These are phyloP conservation scores for Hemibagrus guttatus DNA, from an alignment of 2,797 vertebrate genomes.

Conservation along the genomic window DNA sequence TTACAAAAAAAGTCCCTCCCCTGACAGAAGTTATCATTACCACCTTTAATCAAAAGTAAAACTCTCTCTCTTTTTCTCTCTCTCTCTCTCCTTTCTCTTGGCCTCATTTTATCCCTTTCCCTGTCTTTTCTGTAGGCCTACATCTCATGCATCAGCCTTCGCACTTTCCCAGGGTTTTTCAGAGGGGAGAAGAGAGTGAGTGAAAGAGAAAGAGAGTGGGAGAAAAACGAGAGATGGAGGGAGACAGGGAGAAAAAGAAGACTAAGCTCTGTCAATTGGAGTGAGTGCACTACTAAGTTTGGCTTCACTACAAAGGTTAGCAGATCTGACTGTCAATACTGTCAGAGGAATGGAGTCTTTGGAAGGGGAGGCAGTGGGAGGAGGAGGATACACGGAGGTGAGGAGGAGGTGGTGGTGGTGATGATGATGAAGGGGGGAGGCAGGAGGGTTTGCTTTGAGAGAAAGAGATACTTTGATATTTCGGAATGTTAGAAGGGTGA, in stretches of 20 bases:
- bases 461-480: slow-evolving; percentile 99
- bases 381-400: slow-evolving; percentile 53
- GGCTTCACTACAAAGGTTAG: slow-evolving; percentile 99
- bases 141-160: slow-evolving; percentile 54
- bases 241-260: slow-evolving; percentile 63
- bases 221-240: slow-evolving; percentile 47
- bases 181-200: slow-evolving; percentile 63
- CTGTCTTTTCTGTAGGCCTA: slow-evolving; percentile 47
- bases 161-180: slow-evolving; percentile 79
- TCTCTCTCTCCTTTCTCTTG: slow-evolving; percentile 45
- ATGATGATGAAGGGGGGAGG: slow-evolving; percentile 69
- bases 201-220: slow-evolving; percentile 56
- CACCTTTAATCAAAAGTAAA: slow-evolving; percentile 91
- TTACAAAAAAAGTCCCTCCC: slow-evolving; percentile 78
- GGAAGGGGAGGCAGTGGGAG: slow-evolving; percentile 62
- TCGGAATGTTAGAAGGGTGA: slow-evolving; percentile 99
- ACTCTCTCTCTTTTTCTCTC: slow-evolving; percentile 62
- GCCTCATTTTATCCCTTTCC: slow-evolving; percentile 30
- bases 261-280: slow-evolving; percentile 90
- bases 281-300: slow-evolving; percentile 94
- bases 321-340: slow-evolving; percentile 99
- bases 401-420: slow-evolving; percentile 57
- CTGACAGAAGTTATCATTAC: slow-evolving; percentile 88
- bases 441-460: slow-evolving; percentile 87
- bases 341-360: slow-evolving; percentile 85